Evolutionary conservation across 2,113 vertebrate genomes (phyloP), one percentile per base, ranked within the genome.

Genomic region (Siphamia tubifer): DNA sequence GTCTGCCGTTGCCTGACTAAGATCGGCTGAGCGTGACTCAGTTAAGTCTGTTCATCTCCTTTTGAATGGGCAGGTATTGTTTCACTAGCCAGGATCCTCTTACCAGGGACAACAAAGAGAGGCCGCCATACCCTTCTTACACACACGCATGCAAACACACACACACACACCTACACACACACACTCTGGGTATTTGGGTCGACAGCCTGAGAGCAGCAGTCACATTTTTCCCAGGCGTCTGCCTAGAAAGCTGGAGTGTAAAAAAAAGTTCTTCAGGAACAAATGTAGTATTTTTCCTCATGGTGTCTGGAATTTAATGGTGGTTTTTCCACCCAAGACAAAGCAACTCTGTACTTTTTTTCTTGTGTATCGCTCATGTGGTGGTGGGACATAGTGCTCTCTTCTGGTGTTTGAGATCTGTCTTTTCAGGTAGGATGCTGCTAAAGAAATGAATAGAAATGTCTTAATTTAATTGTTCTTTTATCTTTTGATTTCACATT

Each of bases 31-130:
- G 39, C 34, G 15, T 77, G 79, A 85, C 62, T 83, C 60, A 45
- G 70, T 79, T 52, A 68, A 67, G 74, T 72, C 82, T 49, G 78
- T 76, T 62, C 77, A 69, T 75, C 78, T 77, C 48, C 24, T 35
- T 82, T 67, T 85, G 82, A 86, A 87, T 77, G 78, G 74, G 7
- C 74, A 80, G 85, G 82, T 89, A 84, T 84, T 83, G 88, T 88
- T 90, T 89, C 70, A 78, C 65, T 25, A 16, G 63, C 40, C 68
- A 32, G 78, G 79, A 88, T 91, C 87, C 65, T 74, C 83, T 91
- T 91, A 90, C 90, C 52, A 36, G 5, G 11, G 35, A 55, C 70
- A 70, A 89, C 81, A 90, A 88, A 83, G 77, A 81, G 48, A 76
- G 67, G 75, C 81, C 15, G 42, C 64, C 45, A 42, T 62, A 48